A percentile compares a stretch with the other conserved stretches of the same genome.
Evolutionary conservation across 2,113 vertebrate species (phyloP).

Genomic region (Pitta sordida): DNA sequence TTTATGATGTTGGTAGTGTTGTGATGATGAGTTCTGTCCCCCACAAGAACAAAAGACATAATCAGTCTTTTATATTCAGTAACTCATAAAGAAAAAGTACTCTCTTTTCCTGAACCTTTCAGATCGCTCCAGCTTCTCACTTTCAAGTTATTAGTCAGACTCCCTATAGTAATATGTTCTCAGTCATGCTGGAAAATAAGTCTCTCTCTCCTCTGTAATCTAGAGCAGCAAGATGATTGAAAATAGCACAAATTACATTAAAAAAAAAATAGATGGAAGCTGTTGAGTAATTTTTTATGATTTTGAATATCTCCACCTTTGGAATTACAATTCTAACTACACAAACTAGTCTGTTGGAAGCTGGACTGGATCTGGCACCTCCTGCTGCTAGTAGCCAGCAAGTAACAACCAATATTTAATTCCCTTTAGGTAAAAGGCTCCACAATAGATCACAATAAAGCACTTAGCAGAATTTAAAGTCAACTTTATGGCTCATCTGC

Average conservation of each 20-base stretch:
- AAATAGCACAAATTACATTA: neutral
- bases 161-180: constrained; percentile 35
- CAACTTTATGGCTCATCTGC: neutral
- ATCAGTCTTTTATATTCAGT: constrained; percentile 39
- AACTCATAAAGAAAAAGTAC: constrained; percentile 29
- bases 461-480: neutral
- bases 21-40: constrained; percentile 19
- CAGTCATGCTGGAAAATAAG: constrained; percentile 46
- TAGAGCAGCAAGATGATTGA: neutral
- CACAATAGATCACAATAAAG: neutral
- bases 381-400: neutral
- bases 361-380: neutral
- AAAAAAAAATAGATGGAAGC: neutral
- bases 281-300: neutral
- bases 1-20: constrained; percentile 1
- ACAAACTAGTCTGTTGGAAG: neutral
- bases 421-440: neutral
- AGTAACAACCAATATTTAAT: neutral
- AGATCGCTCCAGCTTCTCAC: neutral
- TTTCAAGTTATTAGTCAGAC: constrained; percentile 5
- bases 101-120: constrained; percentile 24
- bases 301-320: neutral
- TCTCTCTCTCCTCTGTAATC: neutral
- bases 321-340: neutral
- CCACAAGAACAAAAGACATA: constrained; percentile 11